Base-by-base conservation (phyloP, 2,113 vertebrate genomes). In the Lamprologus speciosus region DNA sequence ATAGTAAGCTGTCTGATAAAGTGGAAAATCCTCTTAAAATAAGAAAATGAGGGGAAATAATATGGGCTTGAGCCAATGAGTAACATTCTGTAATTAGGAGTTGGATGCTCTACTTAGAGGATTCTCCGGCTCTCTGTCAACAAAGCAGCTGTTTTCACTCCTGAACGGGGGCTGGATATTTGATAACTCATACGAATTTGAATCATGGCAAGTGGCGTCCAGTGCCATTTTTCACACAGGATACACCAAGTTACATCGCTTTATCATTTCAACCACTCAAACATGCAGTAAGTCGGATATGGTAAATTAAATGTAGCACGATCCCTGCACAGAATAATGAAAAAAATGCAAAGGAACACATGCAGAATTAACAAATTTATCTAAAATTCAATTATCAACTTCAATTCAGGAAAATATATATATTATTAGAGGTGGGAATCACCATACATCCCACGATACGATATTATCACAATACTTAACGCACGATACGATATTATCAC, bases 11-110 rank as follows among this genome's bases (percentile, higher is more conserved):
- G 63, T 70, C 80, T 83, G 90, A 90, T 90, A 83, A 65, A 50
- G 58, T 68, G 70, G 54, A 88, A 68, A 93, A 88, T 51, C 80
- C 26, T n/a, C 75, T 85, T 63, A 58, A 82, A 91, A 84, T 73
- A 84, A 57, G 54, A 45, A 91, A 86, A 85, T 53, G 40, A 86
- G 33, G 26, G 80, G 53, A 73, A 85, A 79, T n/a, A 81, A 92
- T 75, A 63, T 85, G 37, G 23, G 75, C 26, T 85, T 82, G 13
- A 51, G 83, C 84, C 82, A 82, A 9, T 85, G 84, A 89, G 47
- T 87, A 88, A 83, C 58, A 88, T 63, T 42, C 63, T 90, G 82
- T 65, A 87, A 91, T 93, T 84, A 94, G 81, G 63, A 80, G 53
- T 1, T 50, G 73, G 19, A 68, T 88, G 91, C 40, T 87, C 58